Base-by-base conservation (phyloP, 2,113 vertebrate genomes). In the Tupaia tana region DNA sequence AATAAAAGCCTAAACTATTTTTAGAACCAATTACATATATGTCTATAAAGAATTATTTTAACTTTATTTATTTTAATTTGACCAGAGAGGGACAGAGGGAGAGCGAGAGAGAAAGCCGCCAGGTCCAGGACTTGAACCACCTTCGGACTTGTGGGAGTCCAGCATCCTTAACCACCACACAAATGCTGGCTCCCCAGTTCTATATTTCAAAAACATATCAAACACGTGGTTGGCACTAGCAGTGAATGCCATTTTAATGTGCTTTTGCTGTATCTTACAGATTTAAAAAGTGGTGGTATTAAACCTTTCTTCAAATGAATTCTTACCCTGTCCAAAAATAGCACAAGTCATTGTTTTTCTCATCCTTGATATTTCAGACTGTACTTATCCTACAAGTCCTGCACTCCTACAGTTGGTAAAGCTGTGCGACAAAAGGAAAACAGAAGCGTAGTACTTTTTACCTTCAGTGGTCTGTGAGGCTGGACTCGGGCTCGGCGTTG, bases 371-470 rank as follows among this genome's bases (percentile, higher is more conserved):
- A 70, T 92, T 96, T 87, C 19, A 90, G 64, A 58, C 74, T 86
- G 1, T 87, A 27, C 96, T 83, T 92, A 92, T 96, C 89, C n/a
- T 86, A 88, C 64, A 52, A 95, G 73, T 43, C 73, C 13, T 88
- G 69, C 52, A 79, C 71, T 86, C 59, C 95, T 92, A 0, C 3
- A 70, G 31, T 95, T 87, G 75, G 93, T 97, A 82, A 96, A 84
- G 31, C 67, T n/a, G 29, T 78, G 97, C 96, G 70, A 96, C 93
- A 96, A 54, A 77, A 97, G 89, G 96, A 97, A 96, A 71, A 97
- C 95, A 97, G 59, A 91, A 97, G 79, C 98, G 96, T 73, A 93
- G 84, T 93, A 95, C 93, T 93, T 70, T 98, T 98, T 98, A 98
- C 98, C 98, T 98, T 98, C 95, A 15, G 54, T 82, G 97, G 89